Evolutionary conservation across 2,113 vertebrate species (phyloP).

Genomic region (Dipodomys ordii): DNA sequence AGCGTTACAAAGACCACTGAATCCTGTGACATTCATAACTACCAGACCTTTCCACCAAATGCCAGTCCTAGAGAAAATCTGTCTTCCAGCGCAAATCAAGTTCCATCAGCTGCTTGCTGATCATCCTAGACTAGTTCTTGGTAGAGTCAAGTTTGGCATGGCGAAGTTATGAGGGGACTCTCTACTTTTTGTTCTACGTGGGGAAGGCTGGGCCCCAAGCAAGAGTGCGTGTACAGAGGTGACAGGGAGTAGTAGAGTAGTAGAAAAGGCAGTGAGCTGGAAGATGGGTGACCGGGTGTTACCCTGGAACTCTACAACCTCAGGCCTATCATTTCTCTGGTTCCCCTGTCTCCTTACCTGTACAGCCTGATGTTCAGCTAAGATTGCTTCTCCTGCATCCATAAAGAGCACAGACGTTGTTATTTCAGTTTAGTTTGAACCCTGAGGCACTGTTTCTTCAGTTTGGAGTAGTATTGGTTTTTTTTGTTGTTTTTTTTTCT

Average conservation of each 20-base stretch:
- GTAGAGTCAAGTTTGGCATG: background rate
- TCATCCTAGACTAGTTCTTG: background rate
- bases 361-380: background rate
- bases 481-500: no score
- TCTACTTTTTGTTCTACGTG: background rate
- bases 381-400: background rate
- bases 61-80: slow-evolving; percentile 20
- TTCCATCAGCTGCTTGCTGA: background rate
- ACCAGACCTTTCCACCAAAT: slow-evolving; percentile 27
- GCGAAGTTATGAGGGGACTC: background rate
- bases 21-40: slow-evolving; percentile 40
- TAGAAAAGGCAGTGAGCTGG: background rate
- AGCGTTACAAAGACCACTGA: slow-evolving; percentile 43
- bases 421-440: background rate
- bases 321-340: background rate
- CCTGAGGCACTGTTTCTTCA: background rate
- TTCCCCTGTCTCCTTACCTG: background rate
- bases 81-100: slow-evolving; percentile 14
- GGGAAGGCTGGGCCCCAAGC: background rate
- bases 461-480: background rate
- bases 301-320: background rate
- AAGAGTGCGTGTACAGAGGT: background rate
- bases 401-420: background rate
- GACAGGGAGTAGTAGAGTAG: background rate
- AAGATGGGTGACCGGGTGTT: background rate